Percentiles rank a stretch among this genome's conserved stretches.
Conservation (phyloP, 2,797 vertebrate species). For the Toxotes lorentzi region DNA sequence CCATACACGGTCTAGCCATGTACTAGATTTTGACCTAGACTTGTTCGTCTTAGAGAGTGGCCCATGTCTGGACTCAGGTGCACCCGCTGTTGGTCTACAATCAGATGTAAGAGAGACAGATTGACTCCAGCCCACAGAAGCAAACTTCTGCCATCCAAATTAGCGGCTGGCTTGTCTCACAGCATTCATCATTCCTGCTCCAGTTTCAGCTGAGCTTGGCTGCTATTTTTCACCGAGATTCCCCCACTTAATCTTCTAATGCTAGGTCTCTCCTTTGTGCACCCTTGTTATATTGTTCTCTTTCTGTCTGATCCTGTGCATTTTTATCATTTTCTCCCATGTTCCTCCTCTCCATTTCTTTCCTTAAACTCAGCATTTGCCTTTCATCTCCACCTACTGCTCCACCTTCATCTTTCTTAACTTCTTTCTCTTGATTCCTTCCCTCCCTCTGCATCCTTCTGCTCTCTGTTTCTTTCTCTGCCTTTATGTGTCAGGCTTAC, state of each 20-base stretch:
- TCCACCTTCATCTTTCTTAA: slow-evolving; percentile 14
- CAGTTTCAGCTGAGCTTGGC: slow-evolving; percentile 65
- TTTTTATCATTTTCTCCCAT: slow-evolving; percentile 25
- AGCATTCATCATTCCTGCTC: slow-evolving; percentile 79
- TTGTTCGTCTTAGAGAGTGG: slow-evolving; percentile 39
- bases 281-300: slow-evolving; percentile 52
- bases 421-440: slow-evolving; percentile 25
- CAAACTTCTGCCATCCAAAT: slow-evolving; percentile 72
- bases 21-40: too few relatives aligned
- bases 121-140: slow-evolving; percentile 58
- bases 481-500: slow-evolving; percentile 38
- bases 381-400: not conserved
- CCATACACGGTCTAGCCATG: too few relatives aligned
- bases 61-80: slow-evolving; percentile 63
- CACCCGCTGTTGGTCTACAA: slow-evolving; percentile 46
- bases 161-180: slow-evolving; percentile 52
- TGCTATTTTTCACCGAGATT: slow-evolving; percentile 72
- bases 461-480: slow-evolving; percentile 28
- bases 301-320: slow-evolving; percentile 40
- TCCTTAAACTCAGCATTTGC: not conserved
- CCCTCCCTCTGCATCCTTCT: slow-evolving; percentile 14
- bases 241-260: slow-evolving; percentile 68
- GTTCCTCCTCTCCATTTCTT: not conserved
- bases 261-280: slow-evolving; percentile 44
- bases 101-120: slow-evolving; percentile 69